Percentiles rank a stretch among this genome's conserved stretches.
Conservation (phyloP, 1,140 invertebrate genomes). For the Coptotermes formosanus region DNA sequence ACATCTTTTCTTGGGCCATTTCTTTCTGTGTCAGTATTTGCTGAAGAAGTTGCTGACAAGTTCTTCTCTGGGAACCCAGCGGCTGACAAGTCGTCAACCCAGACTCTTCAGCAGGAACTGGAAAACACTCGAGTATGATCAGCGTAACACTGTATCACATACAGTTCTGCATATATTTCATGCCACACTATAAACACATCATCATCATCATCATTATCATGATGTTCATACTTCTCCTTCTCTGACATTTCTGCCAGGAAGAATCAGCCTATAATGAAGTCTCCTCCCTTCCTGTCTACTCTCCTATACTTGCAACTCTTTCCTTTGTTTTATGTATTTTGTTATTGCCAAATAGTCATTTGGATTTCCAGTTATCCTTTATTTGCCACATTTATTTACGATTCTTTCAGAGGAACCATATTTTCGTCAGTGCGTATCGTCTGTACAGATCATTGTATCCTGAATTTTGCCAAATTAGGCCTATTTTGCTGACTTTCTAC, state of each 20-base stretch:
- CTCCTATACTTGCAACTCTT: no score
- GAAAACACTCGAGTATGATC: conserved; percentile 61
- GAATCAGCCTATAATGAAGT: no score
- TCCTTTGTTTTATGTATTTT: no score
- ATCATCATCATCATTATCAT: not conserved
- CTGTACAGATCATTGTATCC: no score
- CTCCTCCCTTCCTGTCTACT: no score
- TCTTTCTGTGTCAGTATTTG: conserved; percentile 84
- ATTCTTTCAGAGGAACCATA: no score
- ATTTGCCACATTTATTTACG: no score
- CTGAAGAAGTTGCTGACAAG: conserved; percentile 80
- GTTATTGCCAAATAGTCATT: no score
- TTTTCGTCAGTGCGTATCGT: no score
- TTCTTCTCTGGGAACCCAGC: conserved; percentile 58
- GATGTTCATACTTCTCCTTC: not conserved
- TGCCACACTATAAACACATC: not conserved
- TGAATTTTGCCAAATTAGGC: no score
- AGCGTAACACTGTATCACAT: not conserved
- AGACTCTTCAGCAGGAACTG: conserved; percentile 67
- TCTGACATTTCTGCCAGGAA: not conserved
- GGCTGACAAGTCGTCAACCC: conserved; percentile 58
- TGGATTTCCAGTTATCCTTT: no score
- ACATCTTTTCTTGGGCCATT: conserved; percentile 88
- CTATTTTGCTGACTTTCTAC: no score
- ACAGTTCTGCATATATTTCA: not conserved